A percentile compares a stretch with the other conserved stretches of the same genome.
These are phyloP conservation scores for Pachydiplax longipennis DNA, from an alignment of 2,888 invertebrate species.

Conservation along the genomic window DNA sequence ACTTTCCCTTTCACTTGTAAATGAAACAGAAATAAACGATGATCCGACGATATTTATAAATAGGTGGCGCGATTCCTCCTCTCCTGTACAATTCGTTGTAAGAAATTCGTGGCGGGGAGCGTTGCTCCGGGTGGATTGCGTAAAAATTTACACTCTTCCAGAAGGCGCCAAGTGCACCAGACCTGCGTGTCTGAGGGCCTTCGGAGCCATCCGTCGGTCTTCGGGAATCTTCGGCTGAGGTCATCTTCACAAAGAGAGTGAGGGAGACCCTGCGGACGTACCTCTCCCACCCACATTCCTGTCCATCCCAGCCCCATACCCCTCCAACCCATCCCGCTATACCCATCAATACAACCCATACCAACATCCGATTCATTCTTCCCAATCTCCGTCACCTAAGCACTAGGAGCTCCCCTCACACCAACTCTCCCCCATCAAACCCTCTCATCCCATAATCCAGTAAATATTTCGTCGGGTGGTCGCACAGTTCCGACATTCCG, in stretches of 20 bases:
- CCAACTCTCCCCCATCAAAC: background rate
- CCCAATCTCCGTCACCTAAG: background rate
- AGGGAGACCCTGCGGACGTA: background rate
- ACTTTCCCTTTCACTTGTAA: too few relatives aligned
- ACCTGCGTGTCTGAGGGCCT: background rate
- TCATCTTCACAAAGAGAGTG: background rate
- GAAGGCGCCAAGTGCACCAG: background rate
- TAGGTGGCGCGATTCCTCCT: background rate
- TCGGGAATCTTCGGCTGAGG: constrained; percentile 17
- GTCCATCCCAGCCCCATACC: background rate
- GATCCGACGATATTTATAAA: too few relatives aligned
- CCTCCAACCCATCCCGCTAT: background rate
- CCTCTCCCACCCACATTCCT: constrained; percentile 17
- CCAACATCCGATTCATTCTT: background rate
- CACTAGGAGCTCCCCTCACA: background rate
- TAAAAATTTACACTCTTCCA: background rate
- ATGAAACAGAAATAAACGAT: too few relatives aligned
- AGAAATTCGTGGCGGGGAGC: background rate
- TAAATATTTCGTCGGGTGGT: background rate
- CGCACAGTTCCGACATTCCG: constrained; percentile 5
- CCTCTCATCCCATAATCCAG: background rate
- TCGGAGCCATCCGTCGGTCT: background rate
- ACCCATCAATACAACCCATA: background rate
- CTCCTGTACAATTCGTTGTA: background rate
- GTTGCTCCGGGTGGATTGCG: too few relatives aligned